phyloP scores from a whole-genome alignment of 2,888 invertebrate species.

The Parnassius apollo region DNA sequence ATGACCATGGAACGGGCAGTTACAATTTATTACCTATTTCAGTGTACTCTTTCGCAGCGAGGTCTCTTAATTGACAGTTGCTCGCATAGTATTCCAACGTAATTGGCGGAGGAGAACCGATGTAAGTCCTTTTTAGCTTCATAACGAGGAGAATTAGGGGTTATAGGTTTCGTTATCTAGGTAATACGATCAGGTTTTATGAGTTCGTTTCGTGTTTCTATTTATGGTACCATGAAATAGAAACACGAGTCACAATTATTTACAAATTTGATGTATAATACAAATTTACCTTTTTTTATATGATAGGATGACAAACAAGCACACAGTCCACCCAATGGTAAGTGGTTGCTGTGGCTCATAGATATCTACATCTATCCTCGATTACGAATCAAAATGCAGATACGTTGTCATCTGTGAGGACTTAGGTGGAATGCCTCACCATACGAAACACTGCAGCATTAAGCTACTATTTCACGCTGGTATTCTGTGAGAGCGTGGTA shows the following conservation, averaged over 20 bases:
- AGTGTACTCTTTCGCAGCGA: conserved; percentile 1
- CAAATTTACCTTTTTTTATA: too few relatives aligned
- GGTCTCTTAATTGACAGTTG: conserved; percentile 19
- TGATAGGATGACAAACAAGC: too few relatives aligned
- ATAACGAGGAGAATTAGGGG: conserved; percentile 9
- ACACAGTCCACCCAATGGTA: too few relatives aligned
- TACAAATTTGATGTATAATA: too few relatives aligned
- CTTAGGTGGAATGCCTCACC: too few relatives aligned
- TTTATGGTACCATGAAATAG: not conserved
- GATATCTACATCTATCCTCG: too few relatives aligned
- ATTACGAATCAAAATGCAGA: too few relatives aligned
- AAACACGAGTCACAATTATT: not conserved
- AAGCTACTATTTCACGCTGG: too few relatives aligned
- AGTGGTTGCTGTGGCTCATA: too few relatives aligned
- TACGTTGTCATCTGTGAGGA: too few relatives aligned
- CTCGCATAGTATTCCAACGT: conserved; percentile 6
- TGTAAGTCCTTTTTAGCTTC: conserved; percentile 16
- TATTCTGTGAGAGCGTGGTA: too few relatives aligned
- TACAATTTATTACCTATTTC: conserved; percentile 6
- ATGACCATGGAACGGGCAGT: not conserved
- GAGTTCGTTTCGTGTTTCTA: not conserved
- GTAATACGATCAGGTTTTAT: conserved; percentile 8
- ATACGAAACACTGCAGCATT: too few relatives aligned
- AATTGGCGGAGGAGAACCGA: conserved; percentile 9
- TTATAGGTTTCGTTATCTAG: conserved; percentile 6